Base-by-base conservation (phyloP, 2,113 vertebrate species). In the Rhadina sibilatrix region DNA sequence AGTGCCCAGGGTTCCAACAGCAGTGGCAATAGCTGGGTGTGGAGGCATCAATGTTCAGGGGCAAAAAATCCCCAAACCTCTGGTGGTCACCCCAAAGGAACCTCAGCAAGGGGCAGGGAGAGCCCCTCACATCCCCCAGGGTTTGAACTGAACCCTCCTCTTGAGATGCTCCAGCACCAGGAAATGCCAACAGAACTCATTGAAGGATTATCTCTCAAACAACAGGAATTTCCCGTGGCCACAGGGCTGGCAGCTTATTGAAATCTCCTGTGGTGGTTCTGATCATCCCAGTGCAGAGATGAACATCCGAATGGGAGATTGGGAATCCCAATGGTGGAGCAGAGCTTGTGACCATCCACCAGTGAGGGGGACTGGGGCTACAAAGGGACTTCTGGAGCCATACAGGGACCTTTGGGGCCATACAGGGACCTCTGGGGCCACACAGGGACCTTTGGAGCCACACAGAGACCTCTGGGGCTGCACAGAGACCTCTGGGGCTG, bases 301-400 rank as follows among this genome's bases (percentile, higher is more conserved):
- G 66, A 75, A 44, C 3, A 4, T 14, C n/a, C n/a, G n/a, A n/a
- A n/a, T n/a, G n/a, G n/a, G n/a, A n/a, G n/a, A n/a, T n/a, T n/a
- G n/a, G n/a, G n/a, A n/a, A n/a, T 7, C 33, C 75, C 50, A 12
- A 50, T 4, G 0, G 0, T 7, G 23, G 50, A 25, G 40, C 52
- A 79, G 42, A 71, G 37, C 40, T 25, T 0, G 2, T 0, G 9
- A 3, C 2, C 6, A 20, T 1, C 3, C 4, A 1, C 10, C 10
- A 7, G 4, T 6, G 25, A 52, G 12, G 16, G 44, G 15, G 11
- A 11, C 5, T 53, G 47, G 42, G 24, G 37, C 37, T 38, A 38
- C 37, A 38, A 38, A 38, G 37, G 37, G 37, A 38, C 10, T n/a
- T n/a, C n/a, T n/a, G n/a, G n/a, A n/a, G n/a, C 1, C 2, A 2